Base-by-base conservation (phyloP, 2,888 invertebrate species). In the Rotaria socialis region DNA sequence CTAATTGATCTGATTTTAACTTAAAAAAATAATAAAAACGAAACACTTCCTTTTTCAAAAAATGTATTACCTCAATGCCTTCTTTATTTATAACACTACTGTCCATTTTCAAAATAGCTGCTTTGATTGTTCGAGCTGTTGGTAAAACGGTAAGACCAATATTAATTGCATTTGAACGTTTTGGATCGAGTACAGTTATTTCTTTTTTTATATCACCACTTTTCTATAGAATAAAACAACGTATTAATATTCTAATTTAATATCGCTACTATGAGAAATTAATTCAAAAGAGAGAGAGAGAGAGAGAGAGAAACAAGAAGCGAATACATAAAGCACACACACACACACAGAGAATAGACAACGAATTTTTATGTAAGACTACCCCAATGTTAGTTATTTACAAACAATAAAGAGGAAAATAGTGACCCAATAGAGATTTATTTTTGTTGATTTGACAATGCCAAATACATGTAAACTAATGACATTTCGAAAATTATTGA, bases 101-200 rank as follows among this genome's bases (percentile, higher is more conserved):
- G 91, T 99, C 99, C 97, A 99, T 99, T 92, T 99, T 99, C 91
- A 99, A 93, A 85, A 92, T 92, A 50, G 98, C 99, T n/a, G 97
- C 95, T 91, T 98, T 98, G 88, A 99, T 99, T 14, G 97, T 96
- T 88, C 97, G 94, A 0, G 97, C 96, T 0, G 97, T 97, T 4
- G 99, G 99, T 88, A 99, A 92, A 91, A 97, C 98, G 43, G 98
- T 99, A 94, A 99, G 95, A 27, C 97, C 97, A 89, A 99, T 99
- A 91, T 99, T 99, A 89, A 99, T 99, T 75, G 97, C 97, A 91
- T 99, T 99, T 14, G 99, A 99, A 88, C 99, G 93, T 91, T 98
- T 99, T 84, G 96, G 95, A 91, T 97, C 96, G 91, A 99, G 92
- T 74, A 99, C 97, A 86, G 97, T 95, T 88, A 96, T 94, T 92